Base-by-base conservation (phyloP, 1,140 invertebrate species). In the Probaryconus sp. region DNA sequence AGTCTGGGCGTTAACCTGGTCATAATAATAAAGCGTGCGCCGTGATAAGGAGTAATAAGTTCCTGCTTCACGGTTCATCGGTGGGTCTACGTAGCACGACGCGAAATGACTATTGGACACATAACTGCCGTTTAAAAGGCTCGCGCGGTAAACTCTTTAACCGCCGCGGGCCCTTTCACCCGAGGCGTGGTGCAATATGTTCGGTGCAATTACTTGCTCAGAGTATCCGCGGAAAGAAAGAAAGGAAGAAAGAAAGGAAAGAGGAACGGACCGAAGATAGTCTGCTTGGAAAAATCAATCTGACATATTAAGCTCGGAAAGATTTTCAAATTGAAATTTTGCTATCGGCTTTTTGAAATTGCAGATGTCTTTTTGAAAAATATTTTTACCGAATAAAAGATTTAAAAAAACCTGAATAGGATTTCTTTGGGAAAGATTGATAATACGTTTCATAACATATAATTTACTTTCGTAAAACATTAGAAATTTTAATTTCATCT, bases 1-100 rank as follows among this genome's bases (percentile, higher is more conserved):
- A 53, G 26, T 28, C 26, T 55, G 67, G 38, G 56, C 73, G 60
- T 67, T 67, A 48, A 37, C 48, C 55, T 47, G 67, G 65, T 69
- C 55, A 64, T 75, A 75, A 80, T 81, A 81, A 81, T 81, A 81
- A 80, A 80, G 70, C 77, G 5, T 53, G 45, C 30, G 70, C 65
- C 67, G 67, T 72, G 74, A 72, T 75, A 81, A 56, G 73, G 58
- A 58, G 71, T 81, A 83, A 83, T 83, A 83, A 83, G 79, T 84
- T 85, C 79, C 80, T 85, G 72, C 75, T 85, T 83, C 81, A 84
- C 81, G 80, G 83, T 84, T 85, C 80, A 83, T 83, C 81, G 79
- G 75, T 50, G 33, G 56, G 67, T 63, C 67, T 50, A 42, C 48
- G 40, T 38, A 47, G 33, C 75, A 77, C 55, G 45, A 65, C 65